A percentile compares a stretch with the other conserved stretches of the same genome.
Conservation (phyloP, 2,888 invertebrate species). For the Scaptomyza polygonia region DNA sequence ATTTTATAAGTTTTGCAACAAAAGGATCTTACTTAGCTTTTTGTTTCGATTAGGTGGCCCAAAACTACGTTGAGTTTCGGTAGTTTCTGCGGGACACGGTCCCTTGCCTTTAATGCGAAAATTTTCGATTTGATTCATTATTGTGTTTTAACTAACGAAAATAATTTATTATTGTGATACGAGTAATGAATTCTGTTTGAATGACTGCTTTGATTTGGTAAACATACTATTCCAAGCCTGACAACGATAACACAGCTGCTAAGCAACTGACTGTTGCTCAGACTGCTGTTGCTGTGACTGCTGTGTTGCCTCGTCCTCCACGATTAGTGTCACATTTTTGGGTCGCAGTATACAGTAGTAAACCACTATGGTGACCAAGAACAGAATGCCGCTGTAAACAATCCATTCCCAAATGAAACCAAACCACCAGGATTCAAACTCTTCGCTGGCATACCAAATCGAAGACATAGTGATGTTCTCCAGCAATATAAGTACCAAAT, state of each 20-base stretch:
- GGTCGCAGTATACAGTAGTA: slow-evolving; percentile 88
- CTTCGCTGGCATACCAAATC: slow-evolving; percentile 87
- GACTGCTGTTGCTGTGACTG: slow-evolving; percentile 7
- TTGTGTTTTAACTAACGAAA: slow-evolving; percentile 36
- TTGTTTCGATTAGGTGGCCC: slow-evolving; percentile 72
- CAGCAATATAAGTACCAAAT: slow-evolving; percentile 87
- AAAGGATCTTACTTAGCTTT: slow-evolving; percentile 54
- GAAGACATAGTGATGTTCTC: slow-evolving; percentile 89
- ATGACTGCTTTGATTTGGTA: slow-evolving; percentile 38
- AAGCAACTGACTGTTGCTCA: slow-evolving; percentile 49
- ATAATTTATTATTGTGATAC: slow-evolving; percentile 59
- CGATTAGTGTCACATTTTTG: slow-evolving; percentile 85
- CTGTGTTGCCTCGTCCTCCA: slow-evolving; percentile 60
- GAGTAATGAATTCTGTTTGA: slow-evolving; percentile 24
- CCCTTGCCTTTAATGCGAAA: slow-evolving; percentile 42
- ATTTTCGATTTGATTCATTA: slow-evolving; percentile 31
- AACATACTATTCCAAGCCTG: slow-evolving; percentile 33
- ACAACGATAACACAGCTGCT: slow-evolving; percentile 32
- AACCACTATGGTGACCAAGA: slow-evolving; percentile 87
- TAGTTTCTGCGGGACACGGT: slow-evolving; percentile 40
- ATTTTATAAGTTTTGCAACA: not conserved
- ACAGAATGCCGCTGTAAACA: slow-evolving; percentile 86
- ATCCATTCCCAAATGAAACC: slow-evolving; percentile 88
- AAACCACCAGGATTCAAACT: slow-evolving; percentile 89
- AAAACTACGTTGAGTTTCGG: slow-evolving; percentile 60